Base-by-base conservation (phyloP, 2,113 vertebrate species). In the Gobio gobio region DNA sequence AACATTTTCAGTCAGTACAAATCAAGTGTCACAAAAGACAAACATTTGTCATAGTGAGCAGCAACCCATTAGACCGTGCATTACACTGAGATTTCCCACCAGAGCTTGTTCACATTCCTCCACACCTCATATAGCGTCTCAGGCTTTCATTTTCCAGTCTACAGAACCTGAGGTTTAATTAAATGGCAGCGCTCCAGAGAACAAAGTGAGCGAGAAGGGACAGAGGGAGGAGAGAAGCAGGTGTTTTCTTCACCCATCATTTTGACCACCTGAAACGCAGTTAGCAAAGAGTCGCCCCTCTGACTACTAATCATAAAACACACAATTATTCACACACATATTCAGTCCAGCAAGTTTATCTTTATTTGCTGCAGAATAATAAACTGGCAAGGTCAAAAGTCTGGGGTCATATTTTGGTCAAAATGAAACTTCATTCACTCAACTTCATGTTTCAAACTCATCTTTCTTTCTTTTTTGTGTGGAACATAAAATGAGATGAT, bases 141-240 rank as follows among this genome's bases (percentile, higher is more conserved):
- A 75, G 61, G 76, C 75, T 86, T 88, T 85, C 75, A 78, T 90
- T 85, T 89, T 59, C 70, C 84, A 84, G 58, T 84, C 80, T 88
- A 84, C 56, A 85, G 76, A 76, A 72, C 87, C 86, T 88, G 83
- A 82, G 74, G n/a, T 58, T 84, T 89, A 90, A 89, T 90, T 89
- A 89, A 83, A 89, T 86, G 85, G 87, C 88, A 85, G 86, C 22
- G 47, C 59, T 87, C 88, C 87, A 86, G 73, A 85, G 86, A 83
- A 86, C 86, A 87, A 90, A 89, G 86, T 45, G 63, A 78, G 66
- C 26, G 36, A 79, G 61, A 58, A 26, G 70, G 76, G 73, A 70
- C 61, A 77, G 49, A 75, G 78, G 36, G 40, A 12, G 72, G 78
- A 78, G 36, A 75, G 78, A 47, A 83, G 83, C 82, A 83, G 66